These are phyloP conservation scores for Junonia oenone DNA, from an alignment of 2,888 invertebrate species.

Conservation along the genomic window DNA sequence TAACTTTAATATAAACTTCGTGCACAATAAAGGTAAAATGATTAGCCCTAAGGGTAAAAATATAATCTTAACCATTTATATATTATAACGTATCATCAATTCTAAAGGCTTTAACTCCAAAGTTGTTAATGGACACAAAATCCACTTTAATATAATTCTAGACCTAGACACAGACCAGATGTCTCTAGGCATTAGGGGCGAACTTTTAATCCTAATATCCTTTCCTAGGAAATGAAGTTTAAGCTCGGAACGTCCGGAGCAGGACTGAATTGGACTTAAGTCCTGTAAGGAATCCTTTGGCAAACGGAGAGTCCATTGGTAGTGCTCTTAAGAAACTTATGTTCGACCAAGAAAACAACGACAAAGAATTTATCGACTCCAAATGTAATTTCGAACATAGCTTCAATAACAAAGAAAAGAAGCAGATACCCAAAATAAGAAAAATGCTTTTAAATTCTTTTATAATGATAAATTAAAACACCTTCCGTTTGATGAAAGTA, in stretches of 20 bases:
- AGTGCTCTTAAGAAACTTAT: slow-evolving; percentile 28
- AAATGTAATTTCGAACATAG: slow-evolving; percentile 11
- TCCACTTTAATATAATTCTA: slow-evolving; percentile 36
- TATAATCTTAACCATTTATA: not conserved
- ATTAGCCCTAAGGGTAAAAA: not conserved
- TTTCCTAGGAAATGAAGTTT: slow-evolving; percentile 70
- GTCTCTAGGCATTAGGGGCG: slow-evolving; percentile 50
- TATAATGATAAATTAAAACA: slow-evolving; percentile 15
- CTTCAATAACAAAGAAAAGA: not conserved
- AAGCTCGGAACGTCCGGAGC: slow-evolving; percentile 50
- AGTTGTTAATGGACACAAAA: slow-evolving; percentile 31
- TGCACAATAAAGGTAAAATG: too few relatives aligned
- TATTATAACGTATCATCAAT: not conserved
- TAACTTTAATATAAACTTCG: too few relatives aligned
- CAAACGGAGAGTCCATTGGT: slow-evolving; percentile 29
- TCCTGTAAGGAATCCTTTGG: slow-evolving; percentile 42
- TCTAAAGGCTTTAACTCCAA: not conserved
- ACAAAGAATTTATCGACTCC: slow-evolving; percentile 3
- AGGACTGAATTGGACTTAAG: slow-evolving; percentile 41
- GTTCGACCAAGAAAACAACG: slow-evolving; percentile 13
- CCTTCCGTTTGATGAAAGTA: slow-evolving; percentile 15
- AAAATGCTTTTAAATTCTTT: not conserved
- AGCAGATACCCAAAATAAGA: slow-evolving; percentile 1
- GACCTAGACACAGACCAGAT: slow-evolving; percentile 40
- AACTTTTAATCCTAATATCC: slow-evolving; percentile 74